Conservation (phyloP, 2,888 invertebrate species). For the Drosophila nr. perissopoda region DNA sequence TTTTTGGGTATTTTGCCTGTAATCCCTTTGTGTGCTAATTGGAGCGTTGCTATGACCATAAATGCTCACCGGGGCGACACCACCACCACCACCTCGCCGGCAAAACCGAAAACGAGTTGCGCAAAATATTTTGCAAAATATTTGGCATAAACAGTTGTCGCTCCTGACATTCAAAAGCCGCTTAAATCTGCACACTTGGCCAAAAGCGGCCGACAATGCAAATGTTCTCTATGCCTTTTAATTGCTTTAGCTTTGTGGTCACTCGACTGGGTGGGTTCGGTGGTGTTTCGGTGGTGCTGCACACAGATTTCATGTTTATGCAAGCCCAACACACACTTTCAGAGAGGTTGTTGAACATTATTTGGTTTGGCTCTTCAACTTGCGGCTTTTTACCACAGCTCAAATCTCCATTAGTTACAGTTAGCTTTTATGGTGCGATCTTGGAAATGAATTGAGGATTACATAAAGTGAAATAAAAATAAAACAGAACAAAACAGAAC, state of each 20-base stretch:
- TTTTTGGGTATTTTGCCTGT: constrained; percentile 63
- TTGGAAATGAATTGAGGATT: neutral
- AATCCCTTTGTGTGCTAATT: constrained; percentile 78
- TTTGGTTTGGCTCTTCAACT: constrained; percentile 25
- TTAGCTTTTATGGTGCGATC: neutral
- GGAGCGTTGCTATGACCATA: constrained; percentile 68
- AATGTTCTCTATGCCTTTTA: constrained; percentile 54
- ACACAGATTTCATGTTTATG: neutral
- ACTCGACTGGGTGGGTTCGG: constrained; percentile 4
- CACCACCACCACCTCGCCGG: neutral
- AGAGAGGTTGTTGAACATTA: neutral
- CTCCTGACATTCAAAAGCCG: constrained; percentile 53
- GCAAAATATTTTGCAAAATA: constrained; percentile 53
- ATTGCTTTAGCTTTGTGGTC: constrained; percentile 50
- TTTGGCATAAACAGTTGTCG: constrained; percentile 61
- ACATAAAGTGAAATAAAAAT: neutral
- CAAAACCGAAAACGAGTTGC: constrained; percentile 25
- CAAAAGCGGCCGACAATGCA: constrained; percentile 49
- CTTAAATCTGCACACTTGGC: constrained; percentile 62
- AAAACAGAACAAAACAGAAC: neutral
- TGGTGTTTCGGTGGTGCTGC: neutral
- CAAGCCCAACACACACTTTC: neutral
- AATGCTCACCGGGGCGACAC: constrained; percentile 27
- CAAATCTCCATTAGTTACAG: constrained; percentile 30
- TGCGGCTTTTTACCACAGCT: constrained; percentile 22